Percentiles rank a stretch among this genome's conserved stretches.
These are phyloP conservation scores for Stegodyphus mimosarum DNA, from an alignment of 1,140 invertebrate genomes.

Conservation along the genomic window DNA sequence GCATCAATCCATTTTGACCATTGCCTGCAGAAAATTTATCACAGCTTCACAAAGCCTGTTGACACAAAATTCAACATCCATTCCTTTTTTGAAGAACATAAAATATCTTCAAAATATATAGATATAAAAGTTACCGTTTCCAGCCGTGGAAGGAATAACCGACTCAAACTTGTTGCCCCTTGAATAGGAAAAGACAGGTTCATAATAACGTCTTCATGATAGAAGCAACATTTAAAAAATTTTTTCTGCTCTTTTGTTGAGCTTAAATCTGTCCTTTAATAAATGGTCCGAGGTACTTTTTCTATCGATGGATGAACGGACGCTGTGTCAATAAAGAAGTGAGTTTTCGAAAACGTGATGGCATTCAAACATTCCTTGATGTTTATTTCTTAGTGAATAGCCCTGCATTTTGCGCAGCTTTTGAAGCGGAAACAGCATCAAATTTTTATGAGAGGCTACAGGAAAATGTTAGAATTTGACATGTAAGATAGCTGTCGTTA, in stretches of 20 bases:
- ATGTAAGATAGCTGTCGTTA: neutral
- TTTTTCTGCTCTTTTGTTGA: neutral
- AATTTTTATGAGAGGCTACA: neutral
- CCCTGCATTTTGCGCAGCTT: neutral
- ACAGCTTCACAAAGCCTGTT: slow-evolving; percentile 45
- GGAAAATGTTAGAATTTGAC: neutral
- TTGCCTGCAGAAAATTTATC: slow-evolving; percentile 33
- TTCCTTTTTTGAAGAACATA: slow-evolving; percentile 11
- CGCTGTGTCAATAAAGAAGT: slow-evolving; percentile 20
- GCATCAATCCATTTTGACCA: slow-evolving; percentile 42
- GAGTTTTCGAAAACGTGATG: neutral
- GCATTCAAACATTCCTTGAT: neutral
- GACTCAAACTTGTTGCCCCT: slow-evolving; percentile 40
- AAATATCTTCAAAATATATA: slow-evolving; percentile 27
- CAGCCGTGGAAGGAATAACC: slow-evolving; percentile 18
- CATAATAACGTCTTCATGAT: slow-evolving; percentile 31
- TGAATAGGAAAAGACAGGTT: slow-evolving; percentile 41
- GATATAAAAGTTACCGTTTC: slow-evolving; percentile 11
- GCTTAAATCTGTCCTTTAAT: slow-evolving; percentile 18
- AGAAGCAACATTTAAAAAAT: neutral
- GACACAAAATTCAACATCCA: slow-evolving; percentile 33
- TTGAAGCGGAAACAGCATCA: neutral
- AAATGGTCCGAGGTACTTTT: slow-evolving; percentile 13
- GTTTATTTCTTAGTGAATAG: neutral
- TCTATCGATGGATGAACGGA: slow-evolving; percentile 16